Percentiles rank a stretch among this genome's conserved stretches.
Conservation (phyloP, 2,797 vertebrate species). For the Meda fulgida region DNA sequence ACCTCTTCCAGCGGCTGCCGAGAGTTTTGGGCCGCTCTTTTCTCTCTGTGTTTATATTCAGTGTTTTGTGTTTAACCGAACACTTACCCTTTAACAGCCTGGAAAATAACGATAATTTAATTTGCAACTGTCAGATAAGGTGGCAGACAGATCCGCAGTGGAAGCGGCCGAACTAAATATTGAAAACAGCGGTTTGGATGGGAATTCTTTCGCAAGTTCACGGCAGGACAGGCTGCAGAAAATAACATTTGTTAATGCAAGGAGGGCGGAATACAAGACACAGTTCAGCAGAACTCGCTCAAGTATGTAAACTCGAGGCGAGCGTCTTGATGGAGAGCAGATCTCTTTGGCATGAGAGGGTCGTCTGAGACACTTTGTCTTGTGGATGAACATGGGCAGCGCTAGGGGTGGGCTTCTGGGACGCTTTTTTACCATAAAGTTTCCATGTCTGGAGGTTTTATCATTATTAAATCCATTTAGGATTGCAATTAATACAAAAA, state of each 20-base stretch:
- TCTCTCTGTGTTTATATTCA: constrained; percentile 36
- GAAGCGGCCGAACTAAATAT: constrained; percentile 43
- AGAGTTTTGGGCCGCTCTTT: background rate
- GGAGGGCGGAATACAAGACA: constrained; percentile 36
- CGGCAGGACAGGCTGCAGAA: constrained; percentile 43
- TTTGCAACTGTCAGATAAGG: constrained; percentile 47
- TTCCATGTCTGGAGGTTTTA: background rate
- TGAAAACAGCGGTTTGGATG: constrained; percentile 40
- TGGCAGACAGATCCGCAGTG: constrained; percentile 19
- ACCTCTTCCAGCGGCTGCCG: background rate
- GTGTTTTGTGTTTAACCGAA: constrained; percentile 46
- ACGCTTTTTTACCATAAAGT: background rate
- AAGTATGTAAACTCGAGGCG: constrained; percentile 46
- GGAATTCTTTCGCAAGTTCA: constrained; percentile 42
- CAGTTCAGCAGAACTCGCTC: constrained; percentile 40
- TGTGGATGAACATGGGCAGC: constrained; percentile 13
- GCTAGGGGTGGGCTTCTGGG: background rate
- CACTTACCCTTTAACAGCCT: constrained; percentile 42
- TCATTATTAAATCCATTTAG: background rate
- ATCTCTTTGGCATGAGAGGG: constrained; percentile 25
- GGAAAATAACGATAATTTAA: constrained; percentile 34
- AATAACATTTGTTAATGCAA: constrained; percentile 46
- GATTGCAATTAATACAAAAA: background rate
- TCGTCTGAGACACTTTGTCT: constrained; percentile 14
- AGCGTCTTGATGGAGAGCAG: constrained; percentile 32